Base-by-base conservation (phyloP, 2,113 vertebrate genomes). In the Nanorana parkeri region DNA sequence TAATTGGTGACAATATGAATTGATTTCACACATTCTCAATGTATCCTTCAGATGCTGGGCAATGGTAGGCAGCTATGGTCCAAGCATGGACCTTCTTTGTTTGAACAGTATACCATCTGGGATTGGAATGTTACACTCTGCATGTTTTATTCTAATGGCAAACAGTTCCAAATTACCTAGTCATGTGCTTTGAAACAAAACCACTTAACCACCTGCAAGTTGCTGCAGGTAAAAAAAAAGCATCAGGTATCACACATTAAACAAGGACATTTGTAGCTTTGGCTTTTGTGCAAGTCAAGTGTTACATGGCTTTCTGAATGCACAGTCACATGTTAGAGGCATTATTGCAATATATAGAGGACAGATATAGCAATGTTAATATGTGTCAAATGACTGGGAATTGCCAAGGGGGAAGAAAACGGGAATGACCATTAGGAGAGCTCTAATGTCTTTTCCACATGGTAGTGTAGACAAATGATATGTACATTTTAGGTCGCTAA, bases 291-390 rank as follows among this genome's bases (percentile, higher is more conserved):
- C 23, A 71, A 47, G 51, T 71, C 68, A 71, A 26, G 13, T 28
- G 24, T n/a, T 56, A 20, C 11, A n/a, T 51, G 6, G 23, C 29
- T 20, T 26, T 73, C 24, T n/a, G 17, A 19, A 19, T 32, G 29
- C 65, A 13, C 16, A 41, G 66, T 56, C 24, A 73, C 29, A 26
- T 72, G 68, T 72, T 51, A 54, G 24, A 56, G 55, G 52, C 26
- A 20, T 29, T 29, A 56, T 11, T 10, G 5, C 51, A 16, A 20
- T 54, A 56, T 15, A 52, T 15, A 29, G 24, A 10, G 41, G 13
- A 47, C 41, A 47, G 41, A 13, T 13, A 47, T 56, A 13, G 24
- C 28, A 55, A 23, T 73, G 23, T 19, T 73, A 55, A 56, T 47
- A 13, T 47, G 10, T 6, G 41, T 47, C 41, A 15, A 56, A n/a